Evolutionary conservation across 2,888 invertebrate genomes (phyloP), one percentile per base, ranked within the genome.

Genomic region (Eupeodes latifasciatus): DNA sequence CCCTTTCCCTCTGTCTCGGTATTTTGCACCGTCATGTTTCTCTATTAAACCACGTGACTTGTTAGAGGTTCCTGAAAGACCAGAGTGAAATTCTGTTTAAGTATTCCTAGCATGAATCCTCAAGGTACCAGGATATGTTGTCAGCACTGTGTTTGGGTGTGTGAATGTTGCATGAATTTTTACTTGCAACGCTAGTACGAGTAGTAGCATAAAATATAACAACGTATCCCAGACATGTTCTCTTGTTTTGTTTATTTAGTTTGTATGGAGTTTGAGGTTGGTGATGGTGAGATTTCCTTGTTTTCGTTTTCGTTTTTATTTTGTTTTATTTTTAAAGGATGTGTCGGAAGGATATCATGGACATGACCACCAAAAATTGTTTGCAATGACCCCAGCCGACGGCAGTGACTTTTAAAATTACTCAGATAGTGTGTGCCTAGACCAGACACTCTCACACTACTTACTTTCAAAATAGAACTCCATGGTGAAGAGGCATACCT

Each of bases 181-280:
- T 47, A 71, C 64, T 78, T 77, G 72, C 67, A 61, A 53, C 34
- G 34, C 40, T 34, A 19, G 11, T 9, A 55, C 19, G 11, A 53
- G 7, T 57, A 57, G 19, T 61, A 36, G 40, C 67, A 44, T 27
- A 62, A 27, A 49, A 72, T 47, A 51, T 67, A 74, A 51, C 75
- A 76, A 61, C 69, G 53, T 77, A 82, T 76, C 76, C 89, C 85
- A 85, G 89, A 89, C 91, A 91, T 90, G 91, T 90, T 86, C 89
- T 83, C 88, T 69, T 83, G 67, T 80, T 75, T 75, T 85, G 77
- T 67, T 86, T 59, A 71, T 81, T 81, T 80, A 71, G 59, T 75
- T 79, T 79, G 62, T 55, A 77, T 66, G 74, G 61, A 61, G 62
- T 79, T 66, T 9, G 59, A 64, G 61, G 14, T 27, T 64, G 44